Evolutionary conservation across 1,140 invertebrate species (phyloP).

Genomic region (Diabrotica virgifera): DNA sequence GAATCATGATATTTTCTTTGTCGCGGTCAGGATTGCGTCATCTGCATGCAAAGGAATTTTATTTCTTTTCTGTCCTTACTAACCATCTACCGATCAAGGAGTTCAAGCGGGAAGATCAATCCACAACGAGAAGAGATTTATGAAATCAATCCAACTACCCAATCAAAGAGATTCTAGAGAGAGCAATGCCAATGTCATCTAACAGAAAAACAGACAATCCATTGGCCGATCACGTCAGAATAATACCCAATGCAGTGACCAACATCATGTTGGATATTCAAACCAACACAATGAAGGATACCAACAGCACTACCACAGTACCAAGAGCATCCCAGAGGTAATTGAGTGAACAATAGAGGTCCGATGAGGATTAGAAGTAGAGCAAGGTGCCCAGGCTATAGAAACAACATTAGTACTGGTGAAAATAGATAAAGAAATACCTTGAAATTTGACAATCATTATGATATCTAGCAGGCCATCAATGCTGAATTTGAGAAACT

Average conservation of each 20-base stretch:
- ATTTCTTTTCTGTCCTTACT: no score
- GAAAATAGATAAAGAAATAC: conserved; percentile 42
- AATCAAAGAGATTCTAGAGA: no score
- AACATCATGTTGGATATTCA: conserved; percentile 35
- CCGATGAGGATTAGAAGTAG: conserved; percentile 21
- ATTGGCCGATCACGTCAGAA: conserved; percentile 9
- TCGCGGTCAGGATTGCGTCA: no score
- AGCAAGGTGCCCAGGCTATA: conserved; percentile 13
- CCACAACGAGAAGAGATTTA: no score
- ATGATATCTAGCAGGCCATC: conserved; percentile 96
- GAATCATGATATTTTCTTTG: no score
- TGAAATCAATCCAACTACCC: no score
- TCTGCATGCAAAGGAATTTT: no score
- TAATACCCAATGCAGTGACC: conserved; percentile 17
- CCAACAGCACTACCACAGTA: conserved; percentile 43
- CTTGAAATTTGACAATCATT: conserved; percentile 94
- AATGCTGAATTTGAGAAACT: conserved; percentile 95
- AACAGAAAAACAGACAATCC: background rate
- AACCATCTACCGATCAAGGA: no score
- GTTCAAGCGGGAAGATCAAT: no score
- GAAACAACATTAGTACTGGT: conserved; percentile 33
- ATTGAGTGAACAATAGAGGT: conserved; percentile 24
- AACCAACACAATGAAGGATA: conserved; percentile 47
- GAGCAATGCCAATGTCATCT: conserved; percentile 18
- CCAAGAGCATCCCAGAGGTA: conserved; percentile 46